Conservation (phyloP, 2,113 vertebrate genomes). For the Melanocharis versteri region DNA sequence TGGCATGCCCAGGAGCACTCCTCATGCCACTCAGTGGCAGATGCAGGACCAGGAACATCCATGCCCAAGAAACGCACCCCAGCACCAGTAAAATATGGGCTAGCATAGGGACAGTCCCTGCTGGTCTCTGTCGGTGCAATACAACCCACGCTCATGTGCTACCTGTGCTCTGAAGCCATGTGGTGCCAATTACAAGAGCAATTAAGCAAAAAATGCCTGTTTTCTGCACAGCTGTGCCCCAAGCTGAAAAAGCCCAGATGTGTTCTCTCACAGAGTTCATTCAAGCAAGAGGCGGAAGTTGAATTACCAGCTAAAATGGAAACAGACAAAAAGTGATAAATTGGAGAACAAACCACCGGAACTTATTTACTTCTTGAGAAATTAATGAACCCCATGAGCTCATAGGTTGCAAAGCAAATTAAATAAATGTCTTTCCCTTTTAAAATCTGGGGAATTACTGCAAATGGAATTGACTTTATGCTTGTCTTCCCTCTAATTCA, state of each 20-base stretch:
- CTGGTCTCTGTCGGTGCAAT: accelerated
- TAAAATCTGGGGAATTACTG: background rate
- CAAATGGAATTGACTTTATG: background rate
- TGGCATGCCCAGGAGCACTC: background rate
- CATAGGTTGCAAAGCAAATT: background rate
- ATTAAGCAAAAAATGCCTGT: background rate
- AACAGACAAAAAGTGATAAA: background rate
- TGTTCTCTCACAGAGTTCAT: background rate
- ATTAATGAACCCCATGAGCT: constrained; percentile 13
- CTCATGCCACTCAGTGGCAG: background rate
- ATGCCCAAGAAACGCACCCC: background rate
- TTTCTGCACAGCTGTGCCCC: background rate
- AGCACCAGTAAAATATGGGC: accelerated
- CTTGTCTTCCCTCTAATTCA: background rate
- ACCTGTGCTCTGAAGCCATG: background rate
- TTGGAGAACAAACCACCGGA: background rate
- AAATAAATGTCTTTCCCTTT: background rate
- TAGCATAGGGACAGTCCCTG: background rate
- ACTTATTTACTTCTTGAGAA: constrained; percentile 6
- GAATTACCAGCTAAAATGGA: background rate
- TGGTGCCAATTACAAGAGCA: background rate
- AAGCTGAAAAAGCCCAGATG: background rate
- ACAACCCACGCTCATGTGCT: accelerated
- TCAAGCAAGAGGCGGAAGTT: background rate
- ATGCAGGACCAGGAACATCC: background rate